Base-by-base conservation (phyloP, 2,888 invertebrate genomes). In the Maniola hyperantus region DNA sequence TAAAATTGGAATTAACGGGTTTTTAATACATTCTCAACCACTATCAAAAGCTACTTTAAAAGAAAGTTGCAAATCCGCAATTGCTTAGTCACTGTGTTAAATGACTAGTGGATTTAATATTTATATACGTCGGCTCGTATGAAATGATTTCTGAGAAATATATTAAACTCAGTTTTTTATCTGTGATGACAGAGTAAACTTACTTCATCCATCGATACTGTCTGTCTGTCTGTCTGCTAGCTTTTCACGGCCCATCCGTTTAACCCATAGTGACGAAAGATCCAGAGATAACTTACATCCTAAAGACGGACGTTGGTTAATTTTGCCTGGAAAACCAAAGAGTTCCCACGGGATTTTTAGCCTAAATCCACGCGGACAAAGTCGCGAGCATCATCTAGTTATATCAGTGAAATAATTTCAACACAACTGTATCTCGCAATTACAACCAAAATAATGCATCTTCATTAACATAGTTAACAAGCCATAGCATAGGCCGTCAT, bases 401-500 rank as follows among this genome's bases (percentile, higher is more conserved):
- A 26, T 26, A 2, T 26, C 1, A 26, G 26, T 26, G 4, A 39
- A 39, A 11, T 39, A 39, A 50, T 20, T 50, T 2, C 18, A 20
- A 10, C 50, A 61, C 50, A 34, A 34, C 18, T 42, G 53, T 33
- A 62, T 18, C 26, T 26, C 13, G 53, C 62, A 53, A 53, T 53
- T 42, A 42, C 62, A 53, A 26, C 20, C 39, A 53, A 53, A 48
- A 62, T 62, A 62, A 53, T 62, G 42, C 26, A 53, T 62, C 62
- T 36, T 53, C 60, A 66, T 61, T 66, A 48, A 61, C 60, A 64
- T 66, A 60, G 61, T 55, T 61, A 69, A 60, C 69, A 44, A 64
- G 64, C 51, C 53, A 57, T 64, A 55, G 59, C 57, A 64, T 60
- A 60, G 62, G 53, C 60, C 68, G 64, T 68, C 63, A 68, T 70